Conservation (phyloP, 2,888 invertebrate genomes). For the Clivina fossor region DNA sequence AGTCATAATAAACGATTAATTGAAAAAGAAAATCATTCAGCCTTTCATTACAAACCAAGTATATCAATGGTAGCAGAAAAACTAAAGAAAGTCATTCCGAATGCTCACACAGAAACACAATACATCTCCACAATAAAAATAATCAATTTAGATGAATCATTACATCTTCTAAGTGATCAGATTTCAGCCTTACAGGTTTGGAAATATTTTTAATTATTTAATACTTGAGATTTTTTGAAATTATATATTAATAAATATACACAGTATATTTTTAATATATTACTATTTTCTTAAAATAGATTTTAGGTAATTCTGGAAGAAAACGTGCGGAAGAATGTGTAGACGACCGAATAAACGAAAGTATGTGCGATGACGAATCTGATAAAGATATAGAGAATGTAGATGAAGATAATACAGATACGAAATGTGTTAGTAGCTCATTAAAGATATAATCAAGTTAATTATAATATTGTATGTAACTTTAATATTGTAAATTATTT, state of each 20-base stretch:
- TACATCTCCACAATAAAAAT: constrained; percentile 3
- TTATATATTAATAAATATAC: too few relatives aligned
- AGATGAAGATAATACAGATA: constrained; percentile 12
- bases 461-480: not conserved
- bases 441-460: not conserved
- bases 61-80: constrained; percentile 18
- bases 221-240: too few relatives aligned
- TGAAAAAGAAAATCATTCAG: constrained; percentile 24
- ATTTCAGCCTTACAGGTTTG: constrained; percentile 25
- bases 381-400: constrained; percentile 4
- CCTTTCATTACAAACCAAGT: constrained; percentile 15
- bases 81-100: constrained; percentile 23
- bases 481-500: not conserved
- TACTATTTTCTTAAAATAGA: constrained; percentile 3
- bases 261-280: too few relatives aligned
- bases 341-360: constrained; percentile 23
- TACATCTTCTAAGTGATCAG: constrained; percentile 17
- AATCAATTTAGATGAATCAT: constrained; percentile 20
- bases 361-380: constrained; percentile 2
- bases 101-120: constrained; percentile 16
- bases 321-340: constrained; percentile 24
- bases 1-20: constrained; percentile 15
- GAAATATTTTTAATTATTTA: too few relatives aligned
- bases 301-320: constrained; percentile 11
- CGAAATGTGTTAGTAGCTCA: not conserved